A percentile compares a stretch with the other conserved stretches of the same genome.
These are phyloP conservation scores for Premnoplex brunnescens DNA, from an alignment of 2,797 vertebrate genomes.

Conservation along the genomic window DNA sequence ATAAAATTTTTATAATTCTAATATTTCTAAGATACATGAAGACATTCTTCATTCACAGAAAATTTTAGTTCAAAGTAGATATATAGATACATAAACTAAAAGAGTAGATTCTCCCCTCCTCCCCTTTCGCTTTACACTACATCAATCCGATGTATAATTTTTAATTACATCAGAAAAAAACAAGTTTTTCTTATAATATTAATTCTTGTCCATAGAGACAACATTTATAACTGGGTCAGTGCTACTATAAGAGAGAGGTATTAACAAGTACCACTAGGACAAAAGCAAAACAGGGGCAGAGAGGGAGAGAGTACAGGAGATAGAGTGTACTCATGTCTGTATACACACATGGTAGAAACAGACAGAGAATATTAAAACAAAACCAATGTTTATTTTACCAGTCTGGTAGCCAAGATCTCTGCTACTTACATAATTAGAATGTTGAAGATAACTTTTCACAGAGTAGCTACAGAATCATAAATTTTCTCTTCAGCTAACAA, in stretches of 20 bases:
- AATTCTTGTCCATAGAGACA: neutral
- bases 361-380: neutral
- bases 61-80: neutral
- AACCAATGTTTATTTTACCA: slow-evolving; percentile 3
- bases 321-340: neutral
- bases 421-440: neutral
- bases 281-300: neutral
- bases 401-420: neutral
- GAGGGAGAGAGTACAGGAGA: neutral
- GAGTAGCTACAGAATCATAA: neutral
- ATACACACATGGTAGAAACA: neutral
- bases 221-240: neutral
- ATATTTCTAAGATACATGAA: neutral
- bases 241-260: neutral
- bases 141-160: neutral
- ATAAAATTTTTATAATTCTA: neutral
- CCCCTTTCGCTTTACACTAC: neutral
- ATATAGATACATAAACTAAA: neutral
- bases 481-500: neutral
- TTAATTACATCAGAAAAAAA: neutral
- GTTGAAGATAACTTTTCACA: neutral
- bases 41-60: neutral
- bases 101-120: neutral
- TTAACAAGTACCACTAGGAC: neutral
- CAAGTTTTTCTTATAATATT: neutral